Evolutionary conservation across 2,797 vertebrate species (phyloP).

Genomic region (Sebastes kiyomatsui): DNA sequence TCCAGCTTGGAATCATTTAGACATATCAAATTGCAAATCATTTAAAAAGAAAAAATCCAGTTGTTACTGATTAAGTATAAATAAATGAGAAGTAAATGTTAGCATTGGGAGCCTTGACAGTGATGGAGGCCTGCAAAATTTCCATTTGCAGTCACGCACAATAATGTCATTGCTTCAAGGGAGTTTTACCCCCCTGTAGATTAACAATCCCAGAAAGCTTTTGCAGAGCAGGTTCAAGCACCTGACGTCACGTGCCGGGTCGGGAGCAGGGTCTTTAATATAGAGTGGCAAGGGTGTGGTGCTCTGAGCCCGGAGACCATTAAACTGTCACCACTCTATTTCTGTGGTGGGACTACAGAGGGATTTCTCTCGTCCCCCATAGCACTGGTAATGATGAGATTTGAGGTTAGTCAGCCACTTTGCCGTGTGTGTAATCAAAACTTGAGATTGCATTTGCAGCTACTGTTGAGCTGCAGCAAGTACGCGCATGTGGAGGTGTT

Average conservation of each 20-base stretch:
- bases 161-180: slow-evolving; percentile 62
- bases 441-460: slow-evolving; percentile 53
- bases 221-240: slow-evolving; percentile 63
- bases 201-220: slow-evolving; percentile 60
- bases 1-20: slow-evolving; percentile 63
- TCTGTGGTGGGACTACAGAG: slow-evolving; percentile 64
- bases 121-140: slow-evolving; percentile 51
- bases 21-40: slow-evolving; percentile 52
- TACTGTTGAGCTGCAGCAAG: slow-evolving; percentile 51
- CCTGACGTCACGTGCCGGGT: slow-evolving; percentile 71
- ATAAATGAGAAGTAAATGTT: slow-evolving; percentile 71
- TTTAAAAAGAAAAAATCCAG: slow-evolving; percentile 12
- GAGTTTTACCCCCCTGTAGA: slow-evolving; percentile 58
- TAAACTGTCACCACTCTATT: slow-evolving; percentile 81
- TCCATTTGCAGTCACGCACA: slow-evolving; percentile 70
- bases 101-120: slow-evolving; percentile 41
- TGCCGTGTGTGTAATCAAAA: slow-evolving; percentile 56
- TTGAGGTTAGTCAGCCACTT: slow-evolving; percentile 58
- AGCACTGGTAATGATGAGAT: slow-evolving; percentile 65
- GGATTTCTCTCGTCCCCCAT: slow-evolving; percentile 46
- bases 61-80: slow-evolving; percentile 77
- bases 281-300: slow-evolving; percentile 74
- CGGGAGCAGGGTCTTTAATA: slow-evolving; percentile 69
- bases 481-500: slow-evolving; percentile 22
- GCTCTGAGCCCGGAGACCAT: slow-evolving; percentile 67